Percentiles rank a stretch among this genome's conserved stretches.
Conservation (phyloP, 2,888 invertebrate genomes). For the Campoplex nolae region DNA sequence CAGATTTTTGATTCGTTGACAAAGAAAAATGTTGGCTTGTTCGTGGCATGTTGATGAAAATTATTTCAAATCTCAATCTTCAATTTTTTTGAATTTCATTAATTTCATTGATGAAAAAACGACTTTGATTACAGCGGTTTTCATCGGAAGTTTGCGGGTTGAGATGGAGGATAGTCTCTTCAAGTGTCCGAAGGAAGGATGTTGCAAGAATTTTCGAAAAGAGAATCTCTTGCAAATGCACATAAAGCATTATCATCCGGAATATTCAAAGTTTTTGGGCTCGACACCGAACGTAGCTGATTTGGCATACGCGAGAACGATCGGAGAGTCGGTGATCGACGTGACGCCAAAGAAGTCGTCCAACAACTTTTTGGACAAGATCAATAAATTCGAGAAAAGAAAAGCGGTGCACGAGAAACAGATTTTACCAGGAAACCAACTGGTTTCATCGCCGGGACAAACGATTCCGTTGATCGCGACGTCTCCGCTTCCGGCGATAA, state of each 20-base stretch:
- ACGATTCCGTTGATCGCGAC: slow-evolving; percentile 65
- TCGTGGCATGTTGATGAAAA: background rate
- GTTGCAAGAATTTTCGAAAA: slow-evolving; percentile 95
- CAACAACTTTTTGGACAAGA: slow-evolving; percentile 83
- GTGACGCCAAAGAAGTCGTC: slow-evolving; percentile 80
- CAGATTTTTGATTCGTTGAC: too few relatives aligned
- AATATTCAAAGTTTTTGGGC: slow-evolving; percentile 91
- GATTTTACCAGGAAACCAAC: slow-evolving; percentile 45
- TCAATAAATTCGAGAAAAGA: slow-evolving; percentile 81
- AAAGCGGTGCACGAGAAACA: slow-evolving; percentile 73
- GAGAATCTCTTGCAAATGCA: slow-evolving; percentile 96
- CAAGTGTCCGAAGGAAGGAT: slow-evolving; percentile 92
- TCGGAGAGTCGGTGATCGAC: slow-evolving; percentile 87
- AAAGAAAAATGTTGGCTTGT: background rate
- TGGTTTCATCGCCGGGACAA: slow-evolving; percentile 55
- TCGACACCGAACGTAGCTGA: slow-evolving; percentile 94
- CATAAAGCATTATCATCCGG: slow-evolving; percentile 96
- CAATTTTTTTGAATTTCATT: too few relatives aligned
- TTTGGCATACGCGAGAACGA: slow-evolving; percentile 92
- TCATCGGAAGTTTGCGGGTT: slow-evolving; percentile 84
- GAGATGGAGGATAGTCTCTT: slow-evolving; percentile 89
- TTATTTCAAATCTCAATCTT: background rate
- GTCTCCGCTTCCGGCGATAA: slow-evolving; percentile 68
- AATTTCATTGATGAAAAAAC: background rate
- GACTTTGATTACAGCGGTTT: slow-evolving; percentile 86